These are phyloP conservation scores for Papilio demoleus DNA, from an alignment of 2,888 invertebrate genomes.

Conservation along the genomic window DNA sequence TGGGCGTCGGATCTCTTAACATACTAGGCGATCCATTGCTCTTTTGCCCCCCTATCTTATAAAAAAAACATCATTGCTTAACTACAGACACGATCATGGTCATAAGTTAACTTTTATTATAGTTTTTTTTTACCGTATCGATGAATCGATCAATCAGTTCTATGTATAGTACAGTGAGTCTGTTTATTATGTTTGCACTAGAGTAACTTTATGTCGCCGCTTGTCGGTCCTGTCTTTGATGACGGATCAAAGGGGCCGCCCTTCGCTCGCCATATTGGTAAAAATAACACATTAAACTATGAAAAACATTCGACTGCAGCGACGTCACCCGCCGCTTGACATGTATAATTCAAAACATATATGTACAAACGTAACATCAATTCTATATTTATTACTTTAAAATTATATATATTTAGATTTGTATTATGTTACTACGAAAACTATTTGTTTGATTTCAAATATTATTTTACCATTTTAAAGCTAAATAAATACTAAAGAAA, in stretches of 20 bases:
- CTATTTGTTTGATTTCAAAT: no score
- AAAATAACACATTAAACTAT: slow-evolving; percentile 75
- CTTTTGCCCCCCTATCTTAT: no score
- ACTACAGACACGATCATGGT: no score
- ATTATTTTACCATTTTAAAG: no score
- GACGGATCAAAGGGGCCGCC: slow-evolving; percentile 71
- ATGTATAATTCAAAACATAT: slow-evolving; percentile 4
- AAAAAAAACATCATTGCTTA: no score
- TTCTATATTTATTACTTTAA: neutral
- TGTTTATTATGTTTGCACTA: slow-evolving; percentile 60
- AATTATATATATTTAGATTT: no score
- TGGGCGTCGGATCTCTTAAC: no score
- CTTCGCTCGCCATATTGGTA: slow-evolving; percentile 75
- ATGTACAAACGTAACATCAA: neutral
- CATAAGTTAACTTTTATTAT: no score
- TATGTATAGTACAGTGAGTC: slow-evolving; percentile 48
- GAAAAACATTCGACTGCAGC: slow-evolving; percentile 52
- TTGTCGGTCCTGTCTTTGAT: slow-evolving; percentile 64
- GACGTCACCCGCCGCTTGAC: slow-evolving; percentile 15
- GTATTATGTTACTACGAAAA: no score
- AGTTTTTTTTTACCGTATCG: no score
- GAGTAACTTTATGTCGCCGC: slow-evolving; percentile 60
- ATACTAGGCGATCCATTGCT: no score
- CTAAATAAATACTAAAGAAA: no score
- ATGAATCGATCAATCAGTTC: slow-evolving; percentile 50